Conservation (phyloP, 2,113 vertebrate species). For the Gallinago media region DNA sequence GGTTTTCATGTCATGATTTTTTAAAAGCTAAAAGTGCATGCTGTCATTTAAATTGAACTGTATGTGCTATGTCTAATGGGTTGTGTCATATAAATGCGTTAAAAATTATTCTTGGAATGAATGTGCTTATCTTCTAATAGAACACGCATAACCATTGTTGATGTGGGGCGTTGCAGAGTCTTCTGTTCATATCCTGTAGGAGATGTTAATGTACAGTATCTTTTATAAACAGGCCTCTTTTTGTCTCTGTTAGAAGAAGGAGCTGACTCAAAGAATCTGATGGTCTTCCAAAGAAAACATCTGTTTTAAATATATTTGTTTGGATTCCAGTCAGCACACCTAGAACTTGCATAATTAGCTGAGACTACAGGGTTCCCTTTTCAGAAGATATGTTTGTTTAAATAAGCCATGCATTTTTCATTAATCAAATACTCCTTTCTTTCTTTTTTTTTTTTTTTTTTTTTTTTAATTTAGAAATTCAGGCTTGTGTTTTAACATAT, state of each 20-base stretch:
- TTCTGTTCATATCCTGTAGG: background rate
- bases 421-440: slow-evolving; percentile 39
- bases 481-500: slow-evolving; percentile 7
- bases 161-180: background rate
- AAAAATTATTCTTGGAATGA: background rate
- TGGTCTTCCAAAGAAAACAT: slow-evolving; percentile 78
- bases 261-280: slow-evolving; percentile 63
- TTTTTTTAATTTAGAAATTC: background rate
- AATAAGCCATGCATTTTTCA: slow-evolving; percentile 75
- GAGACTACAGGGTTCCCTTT: slow-evolving; percentile 75
- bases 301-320: slow-evolving; percentile 76
- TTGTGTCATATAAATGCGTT: background rate
- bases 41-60: background rate
- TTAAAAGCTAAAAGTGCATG: background rate
- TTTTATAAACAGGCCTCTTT: slow-evolving; percentile 26
- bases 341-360: slow-evolving; percentile 75
- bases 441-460: background rate
- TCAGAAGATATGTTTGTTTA: slow-evolving; percentile 72
- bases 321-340: slow-evolving; percentile 71
- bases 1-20: background rate
- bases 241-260: slow-evolving; percentile 61
- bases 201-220: background rate
- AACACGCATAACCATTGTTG: background rate
- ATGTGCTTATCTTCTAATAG: background rate
- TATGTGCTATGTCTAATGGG: background rate